A percentile compares a stretch with the other conserved stretches of the same genome.
Conservation (phyloP, 2,888 invertebrate species). For the Rhyacophila evoluta region DNA sequence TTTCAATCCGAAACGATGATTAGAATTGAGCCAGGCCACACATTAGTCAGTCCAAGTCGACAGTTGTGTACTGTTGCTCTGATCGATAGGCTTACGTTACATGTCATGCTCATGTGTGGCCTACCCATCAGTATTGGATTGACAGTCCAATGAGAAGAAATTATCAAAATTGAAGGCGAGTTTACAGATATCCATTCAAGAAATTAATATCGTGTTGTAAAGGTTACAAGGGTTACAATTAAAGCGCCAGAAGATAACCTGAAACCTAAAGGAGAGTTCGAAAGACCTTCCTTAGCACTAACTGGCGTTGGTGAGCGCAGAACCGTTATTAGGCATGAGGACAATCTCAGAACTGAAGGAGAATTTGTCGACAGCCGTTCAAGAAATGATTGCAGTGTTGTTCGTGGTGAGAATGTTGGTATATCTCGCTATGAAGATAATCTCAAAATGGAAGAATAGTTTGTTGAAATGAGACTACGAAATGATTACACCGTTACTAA, state of each 20-base stretch:
- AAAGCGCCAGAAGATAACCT: conserved; percentile 67
- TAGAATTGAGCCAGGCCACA: too few relatives aligned
- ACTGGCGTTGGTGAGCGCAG: conserved; percentile 66
- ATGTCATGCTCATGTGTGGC: too few relatives aligned
- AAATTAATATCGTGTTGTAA: conserved; percentile 58
- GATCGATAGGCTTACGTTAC: too few relatives aligned
- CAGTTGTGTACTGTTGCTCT: too few relatives aligned
- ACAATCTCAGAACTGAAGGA: conserved; percentile 70
- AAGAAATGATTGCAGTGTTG: conserved; percentile 69
- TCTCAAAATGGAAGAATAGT: conserved; percentile 69
- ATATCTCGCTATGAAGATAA: conserved; percentile 76
- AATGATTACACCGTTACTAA: conserved; percentile 64
- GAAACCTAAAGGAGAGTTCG: conserved; percentile 68
- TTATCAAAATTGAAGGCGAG: conserved; percentile 65
- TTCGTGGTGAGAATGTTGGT: conserved; percentile 73
- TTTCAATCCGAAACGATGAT: too few relatives aligned
- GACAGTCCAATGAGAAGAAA: conserved; percentile 72
- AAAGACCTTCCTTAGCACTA: conserved; percentile 64
- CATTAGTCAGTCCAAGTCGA: too few relatives aligned
- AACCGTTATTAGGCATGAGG: conserved; percentile 67
- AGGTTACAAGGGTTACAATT: conserved; percentile 62
- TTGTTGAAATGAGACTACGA: conserved; percentile 61
- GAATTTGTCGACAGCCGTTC: conserved; percentile 68
- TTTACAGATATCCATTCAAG: conserved; percentile 63
- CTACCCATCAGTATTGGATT: too few relatives aligned